phyloP scores from a whole-genome alignment of 2,113 vertebrate species.

The Ochotona princeps region DNA sequence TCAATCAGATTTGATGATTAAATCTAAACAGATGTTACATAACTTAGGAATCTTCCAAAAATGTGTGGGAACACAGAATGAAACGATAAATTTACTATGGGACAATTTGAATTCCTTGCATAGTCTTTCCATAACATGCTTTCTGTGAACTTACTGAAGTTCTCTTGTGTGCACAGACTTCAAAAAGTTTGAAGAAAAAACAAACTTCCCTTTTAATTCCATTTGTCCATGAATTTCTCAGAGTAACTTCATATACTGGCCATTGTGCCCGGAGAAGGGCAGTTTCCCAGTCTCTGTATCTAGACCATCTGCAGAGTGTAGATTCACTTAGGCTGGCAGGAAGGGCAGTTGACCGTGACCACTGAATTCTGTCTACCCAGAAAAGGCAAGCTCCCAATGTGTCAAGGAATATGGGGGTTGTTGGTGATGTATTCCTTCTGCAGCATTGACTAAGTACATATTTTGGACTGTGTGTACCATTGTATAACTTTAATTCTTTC shows the following conservation, averaged over 20 bases:
- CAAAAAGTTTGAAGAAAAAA: no score
- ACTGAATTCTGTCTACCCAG: background rate
- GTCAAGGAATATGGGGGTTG: background rate
- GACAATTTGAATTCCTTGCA: no score
- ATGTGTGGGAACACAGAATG: no score
- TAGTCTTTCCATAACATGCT: no score
- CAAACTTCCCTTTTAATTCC: no score
- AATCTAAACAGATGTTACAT: slow-evolving; percentile 14
- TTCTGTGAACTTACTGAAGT: no score
- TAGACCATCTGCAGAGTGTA: background rate
- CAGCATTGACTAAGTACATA: background rate
- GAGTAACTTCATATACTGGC: background rate
- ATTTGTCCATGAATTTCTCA: no score
- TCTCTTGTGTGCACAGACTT: no score
- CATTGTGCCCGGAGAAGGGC: background rate
- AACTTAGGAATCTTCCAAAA: no score
- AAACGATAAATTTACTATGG: no score
- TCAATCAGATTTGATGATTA: background rate
- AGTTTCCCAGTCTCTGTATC: background rate
- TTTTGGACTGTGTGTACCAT: background rate
- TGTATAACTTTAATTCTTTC: background rate
- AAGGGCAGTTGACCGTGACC: background rate
- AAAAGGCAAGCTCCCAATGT: background rate
- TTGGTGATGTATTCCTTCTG: background rate
- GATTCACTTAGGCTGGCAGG: background rate